Percentiles rank a stretch among this genome's conserved stretches.
Conservation (phyloP, 2,888 invertebrate species). For the Erpobdella octoculata region DNA sequence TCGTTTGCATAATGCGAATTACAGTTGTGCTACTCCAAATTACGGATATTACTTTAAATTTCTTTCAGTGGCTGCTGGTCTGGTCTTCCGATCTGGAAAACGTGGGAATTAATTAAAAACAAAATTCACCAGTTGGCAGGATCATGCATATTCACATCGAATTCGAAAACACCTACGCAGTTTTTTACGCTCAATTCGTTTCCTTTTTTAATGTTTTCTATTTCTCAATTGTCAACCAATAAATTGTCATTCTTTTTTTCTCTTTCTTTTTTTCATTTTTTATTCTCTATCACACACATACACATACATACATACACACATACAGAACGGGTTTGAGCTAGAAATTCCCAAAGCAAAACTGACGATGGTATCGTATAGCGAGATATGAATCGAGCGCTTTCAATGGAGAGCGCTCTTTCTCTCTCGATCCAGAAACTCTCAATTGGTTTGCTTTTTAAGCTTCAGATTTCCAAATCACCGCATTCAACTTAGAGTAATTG, state of each 20-base stretch:
- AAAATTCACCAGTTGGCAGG: background rate
- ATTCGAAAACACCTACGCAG: too few relatives aligned
- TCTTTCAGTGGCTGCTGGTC: background rate
- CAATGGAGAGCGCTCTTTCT: slow-evolving; percentile 13
- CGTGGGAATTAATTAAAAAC: background rate
- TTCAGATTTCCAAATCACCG: slow-evolving; percentile 8
- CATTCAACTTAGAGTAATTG: slow-evolving; percentile 9
- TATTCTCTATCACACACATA: slow-evolving; percentile 9
- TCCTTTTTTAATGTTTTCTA: too few relatives aligned
- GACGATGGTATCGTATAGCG: background rate
- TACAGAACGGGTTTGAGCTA: background rate
- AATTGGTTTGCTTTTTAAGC: slow-evolving; percentile 7
- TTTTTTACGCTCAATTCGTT: too few relatives aligned
- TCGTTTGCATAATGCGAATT: slow-evolving; percentile 26
- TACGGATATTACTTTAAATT: background rate
- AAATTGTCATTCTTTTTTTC: too few relatives aligned
- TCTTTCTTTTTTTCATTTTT: background rate
- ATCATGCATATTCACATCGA: background rate
- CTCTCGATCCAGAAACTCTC: slow-evolving; percentile 5
- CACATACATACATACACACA: slow-evolving; percentile 2
- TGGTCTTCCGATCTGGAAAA: background rate
- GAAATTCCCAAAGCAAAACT: background rate
- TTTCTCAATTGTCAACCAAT: too few relatives aligned
- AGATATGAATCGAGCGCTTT: slow-evolving; percentile 7
- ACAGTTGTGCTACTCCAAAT: background rate